Evolutionary conservation across 2,888 invertebrate genomes (phyloP), one percentile per base, ranked within the genome.

Genomic region (Dimorphilus gyrociliatus): DNA sequence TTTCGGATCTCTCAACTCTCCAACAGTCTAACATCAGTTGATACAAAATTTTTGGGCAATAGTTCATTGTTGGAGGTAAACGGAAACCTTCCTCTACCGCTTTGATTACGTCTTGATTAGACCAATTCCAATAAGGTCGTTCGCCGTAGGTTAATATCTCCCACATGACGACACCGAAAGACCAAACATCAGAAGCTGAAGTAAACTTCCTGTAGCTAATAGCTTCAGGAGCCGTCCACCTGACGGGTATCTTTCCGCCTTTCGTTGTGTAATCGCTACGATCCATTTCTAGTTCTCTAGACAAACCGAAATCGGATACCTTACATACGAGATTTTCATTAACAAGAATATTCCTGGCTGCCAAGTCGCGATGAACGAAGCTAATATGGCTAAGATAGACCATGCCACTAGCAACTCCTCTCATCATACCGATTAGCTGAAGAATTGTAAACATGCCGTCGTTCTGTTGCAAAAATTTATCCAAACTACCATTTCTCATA

Each of bases 121-220:
- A 88, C 97, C 97, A 99, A 69, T 94, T 94, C 92, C 94, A 97
- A 65, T 97, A 99, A 4, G 97, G 97, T 37, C 94, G 71, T 60
- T 97, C 94, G 3, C 97, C 97, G 60, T 90, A 97, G 16, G 90
- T 88, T 81, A 94, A 88, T 12, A 97, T 88, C 60, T 97, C 97
- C 97, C 97, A 97, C 64, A 88, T 81, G 17, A 97, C 90, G 39
- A 97, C 90, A 23, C 94, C 97, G 72, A 90, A 90, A 30, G 88
- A 88, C 97, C 97, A 99, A 2, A 94, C 92, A 64, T 99, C 97
- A 34, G 90, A 90, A 14, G 94, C 86, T 19, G 90, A 86, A n/a
- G 94, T 97, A 67, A 97, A 97, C 67, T 94, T 94, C 42, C 94
- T 74, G 70, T 88, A 94, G 26, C 88, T 86, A 55, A 97, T 94